Conservation (phyloP, 1,140 invertebrate genomes). For the Magallana gigas region DNA sequence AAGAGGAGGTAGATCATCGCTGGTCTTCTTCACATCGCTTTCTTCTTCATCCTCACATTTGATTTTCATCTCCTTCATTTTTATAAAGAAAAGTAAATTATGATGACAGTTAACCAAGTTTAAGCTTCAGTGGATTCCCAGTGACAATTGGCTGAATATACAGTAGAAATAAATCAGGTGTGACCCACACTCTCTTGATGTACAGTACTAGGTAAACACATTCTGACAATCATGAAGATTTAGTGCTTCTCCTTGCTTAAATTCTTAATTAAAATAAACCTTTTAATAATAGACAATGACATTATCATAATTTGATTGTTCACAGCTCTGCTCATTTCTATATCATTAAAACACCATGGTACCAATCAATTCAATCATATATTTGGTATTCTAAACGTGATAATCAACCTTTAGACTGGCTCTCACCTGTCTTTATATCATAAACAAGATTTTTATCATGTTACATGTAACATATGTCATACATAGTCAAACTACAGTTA, state of each 20-base stretch:
- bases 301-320: constrained; percentile 25
- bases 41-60: constrained; percentile 29
- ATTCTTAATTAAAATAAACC: not conserved
- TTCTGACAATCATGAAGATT: not conserved
- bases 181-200: not conserved
- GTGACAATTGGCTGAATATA: not conserved
- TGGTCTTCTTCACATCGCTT: not conserved
- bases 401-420: no score
- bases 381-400: no score
- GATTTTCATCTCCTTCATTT: constrained; percentile 44
- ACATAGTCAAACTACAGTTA: no score
- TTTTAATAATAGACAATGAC: not conserved
- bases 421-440: no score
- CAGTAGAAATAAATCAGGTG: not conserved
- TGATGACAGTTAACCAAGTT: not conserved
- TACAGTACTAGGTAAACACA: not conserved
- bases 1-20: not conserved
- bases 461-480: no score
- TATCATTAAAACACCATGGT: no score
- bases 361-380: no score
- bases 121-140: not conserved
- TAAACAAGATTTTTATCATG: no score
- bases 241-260: not conserved
- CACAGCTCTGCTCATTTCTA: not conserved
- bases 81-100: not conserved